Conservation (phyloP, 2,113 vertebrate genomes). For the Actenoides lindsayi region DNA sequence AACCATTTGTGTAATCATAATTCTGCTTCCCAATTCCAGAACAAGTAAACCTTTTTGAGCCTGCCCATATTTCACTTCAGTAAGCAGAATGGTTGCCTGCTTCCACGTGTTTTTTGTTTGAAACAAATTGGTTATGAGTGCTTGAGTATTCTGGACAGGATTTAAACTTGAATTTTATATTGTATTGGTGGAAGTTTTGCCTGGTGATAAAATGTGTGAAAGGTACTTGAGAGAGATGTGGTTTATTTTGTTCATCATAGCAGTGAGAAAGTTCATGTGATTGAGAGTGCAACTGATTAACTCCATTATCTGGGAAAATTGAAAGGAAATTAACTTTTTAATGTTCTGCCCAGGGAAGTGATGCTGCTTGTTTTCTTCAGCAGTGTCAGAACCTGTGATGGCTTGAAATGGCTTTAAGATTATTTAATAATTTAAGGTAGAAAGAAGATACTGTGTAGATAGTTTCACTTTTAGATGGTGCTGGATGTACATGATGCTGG, state of each 20-base stretch:
- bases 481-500: not conserved
- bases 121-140: not conserved
- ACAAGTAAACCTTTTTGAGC: not conserved
- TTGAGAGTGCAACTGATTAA: constrained; percentile 6
- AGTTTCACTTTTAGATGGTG: not conserved
- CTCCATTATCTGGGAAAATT: not conserved
- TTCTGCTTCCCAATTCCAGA: not conserved
- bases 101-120: not conserved
- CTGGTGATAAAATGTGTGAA: not conserved
- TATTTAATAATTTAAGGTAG: constrained; percentile 11
- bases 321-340: constrained; percentile 26
- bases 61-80: not conserved
- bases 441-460: not conserved
- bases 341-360: not conserved
- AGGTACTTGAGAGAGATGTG: not conserved
- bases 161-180: constrained; percentile 7
- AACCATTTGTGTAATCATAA: not conserved
- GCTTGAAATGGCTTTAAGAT: not conserved
- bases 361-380: not conserved
- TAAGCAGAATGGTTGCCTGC: not conserved
- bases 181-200: not conserved
- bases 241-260: not conserved
- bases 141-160: not conserved
- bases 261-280: not conserved
- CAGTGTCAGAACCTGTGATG: not conserved